Percentiles rank a stretch among this genome's conserved stretches.
These are phyloP conservation scores for Synchiropus splendidus DNA, from an alignment of 2,113 vertebrate genomes.

Conservation along the genomic window DNA sequence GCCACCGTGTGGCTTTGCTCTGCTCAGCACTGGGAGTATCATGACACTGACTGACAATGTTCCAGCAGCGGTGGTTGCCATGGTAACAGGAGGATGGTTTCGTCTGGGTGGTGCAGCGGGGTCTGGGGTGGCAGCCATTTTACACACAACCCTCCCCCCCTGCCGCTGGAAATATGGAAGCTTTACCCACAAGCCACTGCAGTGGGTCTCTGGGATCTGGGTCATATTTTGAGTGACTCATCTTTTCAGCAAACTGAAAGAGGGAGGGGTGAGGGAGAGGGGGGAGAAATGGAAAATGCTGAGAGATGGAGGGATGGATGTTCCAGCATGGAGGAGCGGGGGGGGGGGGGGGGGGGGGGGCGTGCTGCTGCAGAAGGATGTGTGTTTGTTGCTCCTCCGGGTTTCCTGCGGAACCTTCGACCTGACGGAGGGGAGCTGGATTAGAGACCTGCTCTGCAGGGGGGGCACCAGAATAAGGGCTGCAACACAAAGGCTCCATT, in stretches of 20 bases:
- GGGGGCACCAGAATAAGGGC: constrained; percentile 38
- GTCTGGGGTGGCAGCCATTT: constrained; percentile 51
- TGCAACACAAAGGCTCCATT: constrained; percentile 53
- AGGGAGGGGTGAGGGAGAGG: background rate
- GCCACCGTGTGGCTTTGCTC: too few relatives aligned
- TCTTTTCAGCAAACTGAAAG: constrained; percentile 28
- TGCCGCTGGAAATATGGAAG: background rate
- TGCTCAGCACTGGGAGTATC: too few relatives aligned
- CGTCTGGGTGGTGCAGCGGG: constrained; percentile 9
- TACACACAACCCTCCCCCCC: constrained; percentile 16
- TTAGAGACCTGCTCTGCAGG: constrained; percentile 34
- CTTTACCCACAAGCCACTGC: constrained; percentile 47
- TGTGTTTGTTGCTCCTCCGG: constrained; percentile 51
- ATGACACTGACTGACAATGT: constrained; percentile 26
- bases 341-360: background rate
- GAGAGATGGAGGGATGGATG: constrained; percentile 3
- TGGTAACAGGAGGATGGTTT: constrained; percentile 25
- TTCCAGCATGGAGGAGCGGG: background rate
- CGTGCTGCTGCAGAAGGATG: constrained; percentile 8
- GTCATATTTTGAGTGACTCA: constrained; percentile 52
- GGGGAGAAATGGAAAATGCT: background rate
- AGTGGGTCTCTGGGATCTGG: constrained; percentile 38
- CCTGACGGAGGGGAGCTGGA: constrained; percentile 12
- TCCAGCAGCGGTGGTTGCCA: constrained; percentile 51
- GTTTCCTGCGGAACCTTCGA: constrained; percentile 38